These are phyloP conservation scores for Drosophila colorata DNA, from an alignment of 2,888 invertebrate genomes.

Conservation along the genomic window DNA sequence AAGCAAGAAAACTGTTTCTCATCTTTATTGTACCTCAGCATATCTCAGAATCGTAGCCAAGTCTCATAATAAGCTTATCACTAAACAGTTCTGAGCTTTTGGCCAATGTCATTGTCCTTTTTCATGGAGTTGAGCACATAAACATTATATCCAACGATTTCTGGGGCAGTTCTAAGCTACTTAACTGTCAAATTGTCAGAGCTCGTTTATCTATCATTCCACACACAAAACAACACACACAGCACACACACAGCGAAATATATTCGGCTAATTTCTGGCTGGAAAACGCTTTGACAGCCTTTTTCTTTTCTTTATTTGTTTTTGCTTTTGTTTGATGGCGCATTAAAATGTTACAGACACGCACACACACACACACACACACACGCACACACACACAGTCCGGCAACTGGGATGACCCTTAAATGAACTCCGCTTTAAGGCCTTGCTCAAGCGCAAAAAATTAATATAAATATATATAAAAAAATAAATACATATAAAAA, in stretches of 20 bases:
- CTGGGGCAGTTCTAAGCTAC: not conserved
- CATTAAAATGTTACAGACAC: constrained; percentile 16
- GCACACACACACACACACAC: constrained; percentile 5
- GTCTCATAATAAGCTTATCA: too few relatives aligned
- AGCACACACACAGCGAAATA: too few relatives aligned
- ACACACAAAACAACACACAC: not conserved
- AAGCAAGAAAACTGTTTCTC: too few relatives aligned
- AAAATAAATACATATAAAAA: not conserved
- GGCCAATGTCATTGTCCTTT: not conserved
- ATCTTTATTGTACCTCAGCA: too few relatives aligned
- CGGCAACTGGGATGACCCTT: constrained; percentile 56
- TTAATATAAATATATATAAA: constrained; percentile 16
- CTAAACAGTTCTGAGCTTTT: not conserved
- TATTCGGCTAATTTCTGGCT: constrained; percentile 8
- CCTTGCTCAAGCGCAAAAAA: constrained; percentile 15
- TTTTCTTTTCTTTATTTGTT: constrained; percentile 7
- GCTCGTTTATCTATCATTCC: not conserved
- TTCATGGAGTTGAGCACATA: not conserved
- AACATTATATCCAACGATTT: not conserved
- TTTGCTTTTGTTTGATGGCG: constrained; percentile 4
- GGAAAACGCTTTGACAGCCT: constrained; percentile 1
- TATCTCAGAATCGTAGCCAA: too few relatives aligned
- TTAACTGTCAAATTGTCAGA: not conserved
- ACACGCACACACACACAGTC: not conserved
- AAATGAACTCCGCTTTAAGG: constrained; percentile 55